These are phyloP conservation scores for Drosophila kanekoi DNA, from an alignment of 2,888 invertebrate genomes.

Conservation along the genomic window DNA sequence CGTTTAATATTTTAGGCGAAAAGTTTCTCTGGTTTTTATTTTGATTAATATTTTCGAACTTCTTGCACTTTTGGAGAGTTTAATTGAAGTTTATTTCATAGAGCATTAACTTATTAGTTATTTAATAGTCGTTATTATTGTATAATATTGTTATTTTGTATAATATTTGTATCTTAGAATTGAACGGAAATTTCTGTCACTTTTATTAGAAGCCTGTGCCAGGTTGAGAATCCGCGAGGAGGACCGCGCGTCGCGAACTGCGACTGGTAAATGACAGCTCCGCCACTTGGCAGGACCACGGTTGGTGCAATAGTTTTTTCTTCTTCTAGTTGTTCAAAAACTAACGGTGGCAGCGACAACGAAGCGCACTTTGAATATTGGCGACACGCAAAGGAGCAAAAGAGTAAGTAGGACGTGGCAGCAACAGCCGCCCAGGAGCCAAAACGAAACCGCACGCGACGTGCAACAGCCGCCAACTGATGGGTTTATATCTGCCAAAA, in stretches of 20 bases:
- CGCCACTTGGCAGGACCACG: constrained; percentile 36
- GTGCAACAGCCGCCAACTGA: constrained; percentile 81
- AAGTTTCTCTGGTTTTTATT: too few relatives aligned
- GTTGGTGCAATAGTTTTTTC: constrained; percentile 33
- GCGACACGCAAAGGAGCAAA: constrained; percentile 11
- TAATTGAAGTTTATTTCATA: not conserved
- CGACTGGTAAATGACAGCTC: constrained; percentile 60
- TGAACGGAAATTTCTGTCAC: not conserved
- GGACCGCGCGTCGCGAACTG: constrained; percentile 53
- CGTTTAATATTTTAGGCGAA: too few relatives aligned
- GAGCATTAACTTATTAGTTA: not conserved
- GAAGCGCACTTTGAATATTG: constrained; percentile 59
- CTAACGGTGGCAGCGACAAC: constrained; percentile 20
- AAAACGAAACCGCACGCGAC: constrained; percentile 73
- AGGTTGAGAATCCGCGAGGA: constrained; percentile 33
- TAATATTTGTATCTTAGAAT: not conserved
- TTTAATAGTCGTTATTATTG: not conserved
- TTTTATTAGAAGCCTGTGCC: not conserved
- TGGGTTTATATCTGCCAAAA: constrained; percentile 68
- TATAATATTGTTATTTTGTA: not conserved
- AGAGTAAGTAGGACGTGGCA: constrained; percentile 6
- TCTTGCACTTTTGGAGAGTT: too few relatives aligned
- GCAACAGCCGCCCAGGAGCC: constrained; percentile 21
- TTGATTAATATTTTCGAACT: too few relatives aligned
- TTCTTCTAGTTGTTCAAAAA: constrained; percentile 43